Conservation (phyloP, 2,797 vertebrate species). For the Macrochelys suwanniensis region DNA sequence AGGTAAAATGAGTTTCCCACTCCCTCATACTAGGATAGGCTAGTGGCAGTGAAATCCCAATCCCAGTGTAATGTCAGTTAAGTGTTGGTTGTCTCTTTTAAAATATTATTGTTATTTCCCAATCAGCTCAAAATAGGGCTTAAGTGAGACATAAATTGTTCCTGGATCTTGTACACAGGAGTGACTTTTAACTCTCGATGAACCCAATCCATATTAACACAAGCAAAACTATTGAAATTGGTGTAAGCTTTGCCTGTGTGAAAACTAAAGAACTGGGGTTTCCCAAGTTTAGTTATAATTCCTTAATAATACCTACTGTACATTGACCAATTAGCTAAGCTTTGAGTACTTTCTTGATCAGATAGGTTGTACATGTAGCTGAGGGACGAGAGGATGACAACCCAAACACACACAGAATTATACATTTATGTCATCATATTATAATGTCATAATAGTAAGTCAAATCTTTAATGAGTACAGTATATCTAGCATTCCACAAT, state of each 20-base stretch:
- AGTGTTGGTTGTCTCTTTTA: neutral
- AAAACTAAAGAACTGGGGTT: neutral
- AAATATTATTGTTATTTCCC: neutral
- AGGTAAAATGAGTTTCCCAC: constrained; percentile 84
- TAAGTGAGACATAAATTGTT: neutral
- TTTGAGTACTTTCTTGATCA: neutral
- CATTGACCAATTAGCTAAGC: neutral
- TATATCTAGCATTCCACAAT: neutral
- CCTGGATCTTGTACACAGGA: fast-evolving
- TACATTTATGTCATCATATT: neutral
- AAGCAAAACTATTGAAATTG: constrained; percentile 3
- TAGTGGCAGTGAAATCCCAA: neutral
- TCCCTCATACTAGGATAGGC: neutral
- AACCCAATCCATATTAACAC: neutral
- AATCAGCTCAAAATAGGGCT: neutral
- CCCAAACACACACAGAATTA: neutral
- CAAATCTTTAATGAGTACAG: neutral
- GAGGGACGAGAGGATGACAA: neutral
- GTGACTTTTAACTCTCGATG: neutral
- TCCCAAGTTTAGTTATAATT: neutral
- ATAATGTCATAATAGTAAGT: neutral
- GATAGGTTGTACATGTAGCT: neutral
- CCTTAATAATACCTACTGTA: neutral
- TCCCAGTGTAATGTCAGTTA: neutral
- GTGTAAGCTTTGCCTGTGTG: neutral